Conservation (phyloP, 2,797 vertebrate species). For the Avahi laniger region DNA sequence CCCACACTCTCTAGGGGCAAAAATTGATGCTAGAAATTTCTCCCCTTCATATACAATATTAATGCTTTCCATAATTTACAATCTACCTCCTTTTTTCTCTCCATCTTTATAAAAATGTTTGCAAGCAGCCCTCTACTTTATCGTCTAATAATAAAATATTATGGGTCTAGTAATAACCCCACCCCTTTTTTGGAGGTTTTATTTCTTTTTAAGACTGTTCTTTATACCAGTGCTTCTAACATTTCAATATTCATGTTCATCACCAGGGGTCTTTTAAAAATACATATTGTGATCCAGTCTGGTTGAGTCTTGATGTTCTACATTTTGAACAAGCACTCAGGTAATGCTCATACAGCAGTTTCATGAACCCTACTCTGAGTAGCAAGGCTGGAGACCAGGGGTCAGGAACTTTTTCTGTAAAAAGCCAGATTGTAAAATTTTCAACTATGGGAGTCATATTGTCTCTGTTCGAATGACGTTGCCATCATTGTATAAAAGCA, state of each 20-base stretch:
- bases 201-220: background rate
- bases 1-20: background rate
- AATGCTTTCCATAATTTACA: background rate
- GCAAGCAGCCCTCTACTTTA: background rate
- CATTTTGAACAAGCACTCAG: background rate
- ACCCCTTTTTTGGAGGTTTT: background rate
- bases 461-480: background rate
- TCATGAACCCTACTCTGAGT: background rate
- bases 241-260: background rate
- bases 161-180: background rate
- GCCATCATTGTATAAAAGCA: background rate
- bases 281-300: background rate
- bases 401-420: background rate
- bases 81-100: background rate
- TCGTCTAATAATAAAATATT: background rate
- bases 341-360: background rate
- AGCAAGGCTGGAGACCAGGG: background rate
- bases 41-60: background rate
- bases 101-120: background rate
- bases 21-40: background rate
- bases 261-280: background rate
- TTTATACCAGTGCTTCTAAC: background rate
- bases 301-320: background rate
- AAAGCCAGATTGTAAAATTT: background rate
- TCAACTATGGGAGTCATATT: background rate